Evolutionary conservation across 2,113 vertebrate genomes (phyloP), one percentile per base, ranked within the genome.

Genomic region (Tetraodon nigroviridis): DNA sequence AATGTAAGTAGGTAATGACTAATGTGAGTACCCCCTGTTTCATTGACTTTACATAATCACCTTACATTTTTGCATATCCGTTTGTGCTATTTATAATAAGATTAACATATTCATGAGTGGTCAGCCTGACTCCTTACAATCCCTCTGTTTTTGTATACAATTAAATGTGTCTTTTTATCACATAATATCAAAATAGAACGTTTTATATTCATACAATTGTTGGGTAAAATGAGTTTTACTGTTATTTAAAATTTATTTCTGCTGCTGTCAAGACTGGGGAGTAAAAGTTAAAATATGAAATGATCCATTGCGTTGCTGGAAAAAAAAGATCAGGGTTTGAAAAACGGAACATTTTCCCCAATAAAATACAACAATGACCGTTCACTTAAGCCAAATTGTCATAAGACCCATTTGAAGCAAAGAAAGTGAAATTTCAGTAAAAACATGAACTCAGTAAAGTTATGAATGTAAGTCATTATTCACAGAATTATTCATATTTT

Each of bases 51-150:
- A 58, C 61, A 64, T 81, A 76, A 81, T 64, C 61, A 73, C 51
- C 15, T 82, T 76, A 58, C 42, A 27, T 74, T 78, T 61, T 70
- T 16, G 6, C 8, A 55, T 55, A 75, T 80, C 46, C 24, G 59
- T 55, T n/a, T 73, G 71, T 67, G 56, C 37, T 69, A 51, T 64
- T 52, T 42, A 61, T 76, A 81, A 84, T 81, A 52, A 69, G 84
- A 55, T 86, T 81, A 83, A 58, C 67, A 75, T 88, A 83, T 81
- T 83, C 74, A 80, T 71, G 81, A 61, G 49, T 45, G 47, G 64
- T 52, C 24, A 27, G 5, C 24, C 24, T 5, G 3, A 24, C 24
- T 27, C 24, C 7, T 27, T 27, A 5, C 24, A 27, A 27, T 27
- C 4, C 24, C 24, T 27, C 24, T 6, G 5, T 27, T 27, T 27